A percentile compares a stretch with the other conserved stretches of the same genome.
phyloP scores from a whole-genome alignment of 2,797 vertebrate genomes.

The Tachyglossus aculeatus region DNA sequence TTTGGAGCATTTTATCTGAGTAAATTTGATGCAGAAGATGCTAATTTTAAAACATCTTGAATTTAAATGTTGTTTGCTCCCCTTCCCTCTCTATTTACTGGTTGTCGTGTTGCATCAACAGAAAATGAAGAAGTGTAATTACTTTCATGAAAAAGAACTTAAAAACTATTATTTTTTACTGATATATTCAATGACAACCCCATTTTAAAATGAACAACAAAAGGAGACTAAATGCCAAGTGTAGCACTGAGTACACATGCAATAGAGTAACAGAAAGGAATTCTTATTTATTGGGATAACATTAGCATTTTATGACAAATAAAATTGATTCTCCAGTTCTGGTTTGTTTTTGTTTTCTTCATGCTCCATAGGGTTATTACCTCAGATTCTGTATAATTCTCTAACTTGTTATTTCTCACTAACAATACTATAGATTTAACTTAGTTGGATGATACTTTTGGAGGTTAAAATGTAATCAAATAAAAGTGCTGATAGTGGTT shows the following conservation, averaged over 20 bases:
- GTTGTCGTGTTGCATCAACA: constrained; percentile 51
- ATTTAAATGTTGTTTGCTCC: constrained; percentile 33
- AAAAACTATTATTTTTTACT: constrained; percentile 36
- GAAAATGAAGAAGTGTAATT: constrained; percentile 59
- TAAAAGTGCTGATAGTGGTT: constrained; percentile 44
- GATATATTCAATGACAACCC: constrained; percentile 23
- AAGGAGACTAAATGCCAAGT: constrained; percentile 28
- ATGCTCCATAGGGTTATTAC: constrained; percentile 10
- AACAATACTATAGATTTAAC: constrained; percentile 42
- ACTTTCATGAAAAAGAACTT: constrained; percentile 66
- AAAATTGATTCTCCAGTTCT: constrained; percentile 50
- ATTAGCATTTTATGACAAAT: constrained; percentile 46
- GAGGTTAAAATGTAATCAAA: constrained; percentile 45
- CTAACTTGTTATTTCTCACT: constrained; percentile 30
- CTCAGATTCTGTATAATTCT: constrained; percentile 39
- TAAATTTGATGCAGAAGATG: constrained; percentile 24
- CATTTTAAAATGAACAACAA: constrained; percentile 44
- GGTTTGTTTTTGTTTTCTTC: constrained; percentile 56
- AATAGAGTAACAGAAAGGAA: constrained; percentile 29
- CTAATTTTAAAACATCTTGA: constrained; percentile 38
- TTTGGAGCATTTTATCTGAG: constrained; percentile 30
- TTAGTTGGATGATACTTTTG: constrained; percentile 53
- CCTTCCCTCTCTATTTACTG: constrained; percentile 42
- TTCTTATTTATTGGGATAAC: constrained; percentile 53
- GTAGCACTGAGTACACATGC: constrained; percentile 13